Percentiles rank a stretch among this genome's conserved stretches.
These are phyloP conservation scores for Polyommatus iphigenia DNA, from an alignment of 2,888 invertebrate genomes.

Conservation along the genomic window DNA sequence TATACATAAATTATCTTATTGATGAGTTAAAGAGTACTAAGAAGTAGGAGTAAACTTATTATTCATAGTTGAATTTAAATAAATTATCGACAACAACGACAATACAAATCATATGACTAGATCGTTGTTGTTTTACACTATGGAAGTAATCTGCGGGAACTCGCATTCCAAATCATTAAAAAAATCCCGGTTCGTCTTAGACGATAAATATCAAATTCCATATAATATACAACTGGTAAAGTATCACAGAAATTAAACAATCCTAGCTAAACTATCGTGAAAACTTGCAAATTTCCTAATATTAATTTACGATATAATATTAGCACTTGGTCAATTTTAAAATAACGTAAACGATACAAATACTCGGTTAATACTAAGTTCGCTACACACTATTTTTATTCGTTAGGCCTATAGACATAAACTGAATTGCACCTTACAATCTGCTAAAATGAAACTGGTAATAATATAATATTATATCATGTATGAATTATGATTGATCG, in stretches of 20 bases:
- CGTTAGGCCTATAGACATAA: conserved; percentile 25
- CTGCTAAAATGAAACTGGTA: not conserved
- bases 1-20: not conserved
- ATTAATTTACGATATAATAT: conserved; percentile 55
- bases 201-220: conserved; percentile 63
- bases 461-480: not conserved
- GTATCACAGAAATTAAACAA: conserved; percentile 80
- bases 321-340: conserved; percentile 62
- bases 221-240: conserved; percentile 72
- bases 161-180: conserved; percentile 39
- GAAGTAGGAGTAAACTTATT: not conserved
- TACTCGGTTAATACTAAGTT: conserved; percentile 31
- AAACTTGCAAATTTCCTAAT: conserved; percentile 58
- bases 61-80: not conserved
- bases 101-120: conserved; percentile 33
- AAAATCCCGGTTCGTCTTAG: conserved; percentile 40
- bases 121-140: conserved; percentile 29
- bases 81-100: conserved; percentile 28
- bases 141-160: not conserved
- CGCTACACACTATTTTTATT: conserved; percentile 34
- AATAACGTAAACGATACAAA: conserved; percentile 32
- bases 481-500: not conserved
- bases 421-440: not conserved
- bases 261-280: conserved; percentile 75
- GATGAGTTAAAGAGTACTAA: not conserved